Evolutionary conservation across 2,888 invertebrate species (phyloP).

Genomic region (Macrostomum cliftonense): DNA sequence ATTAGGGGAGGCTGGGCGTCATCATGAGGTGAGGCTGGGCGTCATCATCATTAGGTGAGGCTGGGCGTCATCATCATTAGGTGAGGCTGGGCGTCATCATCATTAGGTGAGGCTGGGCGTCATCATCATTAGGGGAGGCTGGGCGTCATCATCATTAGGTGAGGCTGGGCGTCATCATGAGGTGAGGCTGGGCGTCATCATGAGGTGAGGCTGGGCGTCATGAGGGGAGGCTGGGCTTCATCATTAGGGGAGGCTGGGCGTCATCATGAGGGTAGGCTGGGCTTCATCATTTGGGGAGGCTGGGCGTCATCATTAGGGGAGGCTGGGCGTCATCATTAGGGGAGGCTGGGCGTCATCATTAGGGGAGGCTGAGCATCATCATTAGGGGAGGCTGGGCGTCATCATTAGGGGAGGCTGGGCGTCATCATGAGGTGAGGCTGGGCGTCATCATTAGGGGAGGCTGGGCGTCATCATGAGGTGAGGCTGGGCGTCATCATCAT

Average conservation of each 20-base stretch:
- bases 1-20: constrained; percentile 3
- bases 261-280: no score
- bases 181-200: no score
- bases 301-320: no score
- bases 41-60: neutral
- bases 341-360: constrained; percentile 19
- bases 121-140: no score
- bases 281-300: constrained; percentile 22
- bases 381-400: no score
- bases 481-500: neutral
- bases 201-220: constrained; percentile 20
- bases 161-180: neutral
- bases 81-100: constrained; percentile 11
- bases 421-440: constrained; percentile 21
- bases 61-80: constrained; percentile 21
- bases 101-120: no score
- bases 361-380: constrained; percentile 14
- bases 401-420: no score
- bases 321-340: no score
- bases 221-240: constrained; percentile 14
- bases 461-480: constrained; percentile 22
- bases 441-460: neutral
- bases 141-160: constrained; percentile 24
- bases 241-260: no score
- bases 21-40: constrained; percentile 19